Base-by-base conservation (phyloP, 37 sponge, comb jelly and placozoan species). In the Oopsacas minuta region DNA sequence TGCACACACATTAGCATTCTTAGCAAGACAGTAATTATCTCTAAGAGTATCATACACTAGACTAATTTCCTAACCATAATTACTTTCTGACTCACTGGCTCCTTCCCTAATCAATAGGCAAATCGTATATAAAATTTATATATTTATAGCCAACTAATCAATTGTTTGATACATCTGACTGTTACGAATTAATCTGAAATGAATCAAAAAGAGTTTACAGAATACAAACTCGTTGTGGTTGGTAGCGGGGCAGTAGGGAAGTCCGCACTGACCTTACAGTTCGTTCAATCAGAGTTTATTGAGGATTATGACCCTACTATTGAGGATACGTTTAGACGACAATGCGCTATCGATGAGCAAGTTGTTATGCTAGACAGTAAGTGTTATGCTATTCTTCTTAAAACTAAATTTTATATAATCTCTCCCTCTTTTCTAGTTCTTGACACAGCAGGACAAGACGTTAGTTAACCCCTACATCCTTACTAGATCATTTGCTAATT, bases 361-460 rank as follows among this genome's bases (percentile, higher is more conserved):
- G 75, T 61, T n/a, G 75, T 61, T 10, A 61, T 61, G 75, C 75
- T 61, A 3, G 75, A 61, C 75, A 61, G 75, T 61, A 61, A 61
- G 75, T 61, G 22, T 17, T 42, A 42, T 15, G 49, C 49, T 42
- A 42, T 42, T 17, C 8, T 15, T 42, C 8, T 42, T n/a, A 61
- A 25, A 25, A 25, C 28, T 61, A 34, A 32, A 61, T 32, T 61
- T 25, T 3, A 32, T 61, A 3, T 32, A n/a, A 20, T 10, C 22
- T 61, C 20, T 46, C 17, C 17, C 17, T 46, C 17, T 46, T 46
- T 12, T 61, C 5, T 61, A 61, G 75, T 61, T n/a, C 75, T 61
- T 34, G 75, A 61, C 75, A 61, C 75, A 25, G 75, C 75, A 32
- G 75, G 75, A 61, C 75, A 61, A 61, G 75, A 61, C 32, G 75